A percentile compares a stretch with the other conserved stretches of the same genome.
These are phyloP conservation scores for Ochlodes sylvanus DNA, from an alignment of 2,888 invertebrate genomes.

Conservation along the genomic window DNA sequence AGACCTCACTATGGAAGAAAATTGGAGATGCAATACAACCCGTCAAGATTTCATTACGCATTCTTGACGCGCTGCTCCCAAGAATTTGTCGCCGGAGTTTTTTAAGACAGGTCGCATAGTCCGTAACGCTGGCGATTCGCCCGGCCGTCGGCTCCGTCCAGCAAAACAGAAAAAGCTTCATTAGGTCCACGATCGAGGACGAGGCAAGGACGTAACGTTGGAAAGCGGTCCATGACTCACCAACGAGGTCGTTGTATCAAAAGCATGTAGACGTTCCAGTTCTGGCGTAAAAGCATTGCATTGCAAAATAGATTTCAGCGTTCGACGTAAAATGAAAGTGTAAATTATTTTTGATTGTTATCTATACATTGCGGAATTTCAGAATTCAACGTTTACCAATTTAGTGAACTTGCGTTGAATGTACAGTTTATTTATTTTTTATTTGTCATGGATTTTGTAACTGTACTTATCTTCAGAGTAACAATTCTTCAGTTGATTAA, in stretches of 20 bases:
- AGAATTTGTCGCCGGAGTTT: background rate
- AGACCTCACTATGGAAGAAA: no score
- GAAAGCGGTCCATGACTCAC: constrained; percentile 27
- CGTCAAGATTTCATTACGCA: no score
- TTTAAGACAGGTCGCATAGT: constrained; percentile 56
- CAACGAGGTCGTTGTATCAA: constrained; percentile 30
- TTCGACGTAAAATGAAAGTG: constrained; percentile 8
- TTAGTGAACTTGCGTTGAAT: no score
- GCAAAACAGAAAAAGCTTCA: constrained; percentile 28
- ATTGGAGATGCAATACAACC: no score
- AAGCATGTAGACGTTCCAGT: constrained; percentile 8
- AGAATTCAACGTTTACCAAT: background rate
- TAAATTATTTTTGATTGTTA: background rate
- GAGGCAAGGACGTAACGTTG: constrained; percentile 58
- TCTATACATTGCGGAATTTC: background rate
- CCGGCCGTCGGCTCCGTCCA: constrained; percentile 44
- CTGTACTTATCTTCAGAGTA: no score
- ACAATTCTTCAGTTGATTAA: no score
- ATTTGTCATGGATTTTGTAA: no score
- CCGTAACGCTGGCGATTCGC: constrained; percentile 51
- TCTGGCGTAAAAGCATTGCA: constrained; percentile 44
- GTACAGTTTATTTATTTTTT: no score
- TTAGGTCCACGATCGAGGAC: constrained; percentile 56
- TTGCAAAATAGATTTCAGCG: constrained; percentile 19
- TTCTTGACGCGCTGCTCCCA: no score